phyloP scores from a whole-genome alignment of 2,113 vertebrate genomes.

The Ceyx margarethae region DNA sequence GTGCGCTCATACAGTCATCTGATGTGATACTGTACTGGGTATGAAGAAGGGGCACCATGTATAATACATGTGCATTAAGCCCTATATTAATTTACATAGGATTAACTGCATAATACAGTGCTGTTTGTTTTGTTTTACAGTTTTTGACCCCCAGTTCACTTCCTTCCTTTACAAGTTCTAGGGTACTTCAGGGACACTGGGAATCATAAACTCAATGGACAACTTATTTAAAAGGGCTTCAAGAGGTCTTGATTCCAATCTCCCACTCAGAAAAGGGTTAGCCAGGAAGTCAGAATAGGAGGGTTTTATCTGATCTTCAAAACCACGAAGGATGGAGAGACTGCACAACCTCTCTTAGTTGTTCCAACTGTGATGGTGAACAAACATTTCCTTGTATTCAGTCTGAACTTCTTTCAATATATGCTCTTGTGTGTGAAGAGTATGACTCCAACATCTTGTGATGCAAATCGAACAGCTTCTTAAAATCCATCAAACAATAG shows the following conservation, averaged over 20 bases:
- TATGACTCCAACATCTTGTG: rapidly evolving
- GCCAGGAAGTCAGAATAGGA: not conserved
- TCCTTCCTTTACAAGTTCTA: not conserved
- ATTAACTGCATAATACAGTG: not conserved
- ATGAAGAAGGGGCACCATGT: not conserved
- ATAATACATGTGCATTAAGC: not conserved
- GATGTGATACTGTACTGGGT: not conserved
- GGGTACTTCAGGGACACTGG: not conserved
- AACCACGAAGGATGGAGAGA: not conserved
- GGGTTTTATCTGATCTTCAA: not conserved
- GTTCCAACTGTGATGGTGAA: not conserved
- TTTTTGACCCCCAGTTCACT: not conserved
- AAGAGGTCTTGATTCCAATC: not conserved
- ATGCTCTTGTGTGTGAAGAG: not conserved
- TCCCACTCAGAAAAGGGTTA: not conserved
- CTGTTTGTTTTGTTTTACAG: not conserved
- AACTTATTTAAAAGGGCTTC: not conserved
- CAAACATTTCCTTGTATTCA: not conserved
- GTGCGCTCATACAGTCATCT: not conserved
- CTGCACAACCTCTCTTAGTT: not conserved
- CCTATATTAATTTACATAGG: not conserved
- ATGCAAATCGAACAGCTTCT: not conserved
- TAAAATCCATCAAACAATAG: not conserved
- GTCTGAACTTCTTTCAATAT: not conserved
- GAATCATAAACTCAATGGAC: not conserved